Evolutionary conservation across 2,888 invertebrate genomes (phyloP).

Genomic region (Gastrophysa polygoni): DNA sequence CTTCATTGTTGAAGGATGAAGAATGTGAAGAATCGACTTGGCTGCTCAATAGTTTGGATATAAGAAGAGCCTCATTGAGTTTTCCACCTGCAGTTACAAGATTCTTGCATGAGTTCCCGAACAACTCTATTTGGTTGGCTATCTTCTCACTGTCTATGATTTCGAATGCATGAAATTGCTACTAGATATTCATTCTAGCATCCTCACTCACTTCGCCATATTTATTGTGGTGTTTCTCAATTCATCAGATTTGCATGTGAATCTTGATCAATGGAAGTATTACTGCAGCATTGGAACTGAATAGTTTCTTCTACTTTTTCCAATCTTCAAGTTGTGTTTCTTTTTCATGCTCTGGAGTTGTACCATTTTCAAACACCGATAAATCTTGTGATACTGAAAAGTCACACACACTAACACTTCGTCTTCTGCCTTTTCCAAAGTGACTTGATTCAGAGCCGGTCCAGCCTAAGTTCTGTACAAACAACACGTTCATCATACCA

Average conservation of each 20-base stretch:
- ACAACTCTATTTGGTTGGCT: neutral
- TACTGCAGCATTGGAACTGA: conserved; percentile 16
- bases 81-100: conserved; percentile 4
- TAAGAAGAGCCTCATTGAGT: conserved; percentile 7
- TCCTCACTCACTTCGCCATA: conserved; percentile 7
- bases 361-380: conserved; percentile 9
- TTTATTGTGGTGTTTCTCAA: neutral
- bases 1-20: no score
- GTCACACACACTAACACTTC: no score
- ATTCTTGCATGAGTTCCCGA: no score
- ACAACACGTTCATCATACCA: no score
- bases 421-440: no score
- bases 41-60: conserved; percentile 3
- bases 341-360: conserved; percentile 12
- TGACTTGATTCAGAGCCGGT: no score
- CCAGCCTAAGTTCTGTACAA: no score
- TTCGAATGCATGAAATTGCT: conserved; percentile 11
- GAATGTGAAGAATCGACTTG: neutral
- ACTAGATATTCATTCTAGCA: conserved; percentile 6
- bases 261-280: no score
- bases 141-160: neutral
- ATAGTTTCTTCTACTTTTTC: conserved; percentile 10
- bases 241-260: no score
- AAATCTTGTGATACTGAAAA: conserved; percentile 13
- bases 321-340: conserved; percentile 7